Conservation (phyloP, 2,888 invertebrate genomes). For the Apantesis nais region DNA sequence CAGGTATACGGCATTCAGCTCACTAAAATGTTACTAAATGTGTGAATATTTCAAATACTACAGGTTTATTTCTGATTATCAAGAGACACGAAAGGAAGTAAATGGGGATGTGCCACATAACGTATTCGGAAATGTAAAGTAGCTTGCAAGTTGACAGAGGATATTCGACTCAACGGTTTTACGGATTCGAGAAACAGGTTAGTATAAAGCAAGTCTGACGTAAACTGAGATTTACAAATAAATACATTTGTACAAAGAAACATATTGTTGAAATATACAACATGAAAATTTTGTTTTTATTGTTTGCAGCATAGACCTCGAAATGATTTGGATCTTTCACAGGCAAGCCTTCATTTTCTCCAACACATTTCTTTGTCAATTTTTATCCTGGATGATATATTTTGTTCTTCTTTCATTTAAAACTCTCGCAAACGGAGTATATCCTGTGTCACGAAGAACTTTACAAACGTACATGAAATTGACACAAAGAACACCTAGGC, state of each 20-base stretch:
- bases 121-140: constrained; percentile 20
- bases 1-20: background rate
- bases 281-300: background rate
- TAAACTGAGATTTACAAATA: constrained; percentile 1
- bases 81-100: constrained; percentile 11
- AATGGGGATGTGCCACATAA: constrained; percentile 15
- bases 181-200: background rate
- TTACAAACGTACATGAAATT: no score
- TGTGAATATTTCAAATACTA: background rate
- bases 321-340: background rate
- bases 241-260: background rate
- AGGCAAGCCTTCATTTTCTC: background rate
- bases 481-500: no score
- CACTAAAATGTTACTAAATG: background rate
- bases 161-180: constrained; percentile 11
- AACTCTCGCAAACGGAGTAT: no score
- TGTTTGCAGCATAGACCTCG: background rate
- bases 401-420: no score
- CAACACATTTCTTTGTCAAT: background rate
- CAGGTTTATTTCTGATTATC: constrained; percentile 6
- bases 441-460: no score
- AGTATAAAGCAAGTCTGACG: background rate
- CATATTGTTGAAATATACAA: background rate
- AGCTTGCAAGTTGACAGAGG: constrained; percentile 8
- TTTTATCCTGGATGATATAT: no score